phyloP scores from a whole-genome alignment of 2,113 vertebrate genomes.

The Pheucticus melanocephalus region DNA sequence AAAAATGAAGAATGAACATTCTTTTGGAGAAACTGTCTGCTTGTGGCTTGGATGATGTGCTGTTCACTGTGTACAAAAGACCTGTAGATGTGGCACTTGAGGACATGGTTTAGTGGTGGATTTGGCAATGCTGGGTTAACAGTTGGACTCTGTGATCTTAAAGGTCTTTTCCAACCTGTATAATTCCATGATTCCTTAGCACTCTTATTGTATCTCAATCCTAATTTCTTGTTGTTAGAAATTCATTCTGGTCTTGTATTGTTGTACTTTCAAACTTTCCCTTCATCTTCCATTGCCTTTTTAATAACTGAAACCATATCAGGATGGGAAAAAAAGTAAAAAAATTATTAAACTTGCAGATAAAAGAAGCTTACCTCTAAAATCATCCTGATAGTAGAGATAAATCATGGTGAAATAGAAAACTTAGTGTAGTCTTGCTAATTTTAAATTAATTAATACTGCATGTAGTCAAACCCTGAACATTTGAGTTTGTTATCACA shows the following conservation, averaged over 20 bases:
- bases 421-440: constrained; percentile 50
- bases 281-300: constrained; percentile 19
- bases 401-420: constrained; percentile 61
- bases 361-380: constrained; percentile 60
- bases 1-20: background rate
- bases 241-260: constrained; percentile 4
- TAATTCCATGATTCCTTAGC: background rate
- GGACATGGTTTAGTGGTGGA: background rate
- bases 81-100: background rate
- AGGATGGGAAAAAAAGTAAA: background rate
- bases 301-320: constrained; percentile 60
- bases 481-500: constrained; percentile 51
- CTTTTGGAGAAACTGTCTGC: background rate
- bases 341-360: constrained; percentile 42
- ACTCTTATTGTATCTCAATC: constrained; percentile 10
- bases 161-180: background rate
- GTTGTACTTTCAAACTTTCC: constrained; percentile 44
- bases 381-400: constrained; percentile 50
- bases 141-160: background rate
- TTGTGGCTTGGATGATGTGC: background rate
- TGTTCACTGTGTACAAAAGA: background rate
- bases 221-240: constrained; percentile 45
- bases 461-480: constrained; percentile 47
- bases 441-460: constrained; percentile 70
- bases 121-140: background rate